These are phyloP conservation scores for Lasioglossum villosulum DNA, from an alignment of 2,888 invertebrate genomes.

Conservation along the genomic window DNA sequence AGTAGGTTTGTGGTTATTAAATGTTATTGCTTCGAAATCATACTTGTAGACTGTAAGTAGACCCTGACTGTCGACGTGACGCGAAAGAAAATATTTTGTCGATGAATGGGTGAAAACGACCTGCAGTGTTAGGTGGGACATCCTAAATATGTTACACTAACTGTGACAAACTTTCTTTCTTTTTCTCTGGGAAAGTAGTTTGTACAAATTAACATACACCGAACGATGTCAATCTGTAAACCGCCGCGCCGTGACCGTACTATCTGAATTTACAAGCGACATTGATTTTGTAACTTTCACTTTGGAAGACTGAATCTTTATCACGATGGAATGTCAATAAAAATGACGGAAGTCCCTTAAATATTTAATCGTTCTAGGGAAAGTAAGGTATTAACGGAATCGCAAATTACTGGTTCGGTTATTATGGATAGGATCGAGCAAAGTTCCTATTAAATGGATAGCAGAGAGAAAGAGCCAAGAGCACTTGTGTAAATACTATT, in stretches of 20 bases:
- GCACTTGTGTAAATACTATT: not conserved
- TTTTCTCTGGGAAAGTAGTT: slow-evolving; percentile 72
- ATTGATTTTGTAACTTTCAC: slow-evolving; percentile 74
- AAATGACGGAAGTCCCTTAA: not conserved
- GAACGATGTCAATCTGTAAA: slow-evolving; percentile 75
- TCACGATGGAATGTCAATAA: not conserved
- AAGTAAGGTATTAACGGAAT: not conserved
- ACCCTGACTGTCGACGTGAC: not conserved
- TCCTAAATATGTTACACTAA: slow-evolving; percentile 25
- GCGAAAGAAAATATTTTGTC: slow-evolving; percentile 5
- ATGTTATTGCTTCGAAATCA: not conserved
- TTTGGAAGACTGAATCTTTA: slow-evolving; percentile 33
- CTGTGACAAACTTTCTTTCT: slow-evolving; percentile 73
- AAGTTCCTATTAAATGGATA: not conserved
- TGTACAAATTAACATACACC: slow-evolving; percentile 65
- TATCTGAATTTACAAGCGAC: slow-evolving; percentile 56
- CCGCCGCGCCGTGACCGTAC: slow-evolving; percentile 66
- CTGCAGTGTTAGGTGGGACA: slow-evolving; percentile 4
- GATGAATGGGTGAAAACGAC: not conserved
- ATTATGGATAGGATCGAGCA: not conserved
- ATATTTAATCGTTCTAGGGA: not conserved
- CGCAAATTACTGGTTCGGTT: not conserved
- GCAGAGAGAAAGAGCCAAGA: slow-evolving; percentile 16
- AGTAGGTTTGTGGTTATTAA: not conserved
- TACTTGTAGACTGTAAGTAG: too few relatives aligned